Conservation (phyloP, 2,888 invertebrate genomes). For the Thereva nobilitata region DNA sequence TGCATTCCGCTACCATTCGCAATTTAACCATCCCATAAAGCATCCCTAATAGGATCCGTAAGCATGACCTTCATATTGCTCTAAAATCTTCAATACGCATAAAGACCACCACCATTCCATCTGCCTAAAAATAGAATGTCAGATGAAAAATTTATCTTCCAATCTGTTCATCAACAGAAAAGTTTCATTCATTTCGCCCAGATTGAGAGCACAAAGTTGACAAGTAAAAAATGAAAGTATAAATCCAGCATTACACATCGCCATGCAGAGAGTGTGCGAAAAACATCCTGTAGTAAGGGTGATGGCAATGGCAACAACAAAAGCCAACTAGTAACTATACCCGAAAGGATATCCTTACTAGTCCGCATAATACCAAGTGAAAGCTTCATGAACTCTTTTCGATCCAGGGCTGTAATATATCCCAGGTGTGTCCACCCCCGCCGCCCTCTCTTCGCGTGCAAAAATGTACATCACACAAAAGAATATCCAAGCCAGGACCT, state of each 20-base stretch:
- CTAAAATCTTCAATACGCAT: no score
- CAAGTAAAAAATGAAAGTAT: constrained; percentile 13
- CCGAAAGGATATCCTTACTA: constrained; percentile 29
- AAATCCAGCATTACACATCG: constrained; percentile 11
- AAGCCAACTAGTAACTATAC: constrained; percentile 35
- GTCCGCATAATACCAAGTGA: constrained; percentile 25
- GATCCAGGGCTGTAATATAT: constrained; percentile 3
- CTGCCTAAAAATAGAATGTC: no score
- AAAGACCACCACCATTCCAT: no score
- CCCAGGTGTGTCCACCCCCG: neutral
- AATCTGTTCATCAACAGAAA: constrained; percentile 32
- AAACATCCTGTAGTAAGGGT: neutral
- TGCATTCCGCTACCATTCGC: no score
- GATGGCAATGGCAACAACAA: constrained; percentile 24
- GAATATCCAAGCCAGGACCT: constrained; percentile 14
- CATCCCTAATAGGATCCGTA: no score
- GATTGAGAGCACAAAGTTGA: constrained; percentile 6
- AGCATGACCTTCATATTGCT: no score
- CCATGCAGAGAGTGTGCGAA: no score
- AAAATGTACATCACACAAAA: constrained; percentile 32
- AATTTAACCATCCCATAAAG: no score
- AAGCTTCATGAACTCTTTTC: constrained; percentile 5
- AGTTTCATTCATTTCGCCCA: constrained; percentile 27
- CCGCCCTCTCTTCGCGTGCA: neutral
- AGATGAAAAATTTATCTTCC: constrained; percentile 20